A percentile compares a stretch with the other conserved stretches of the same genome.
phyloP scores from a whole-genome alignment of 2,888 invertebrate genomes.

The Hemithea aestivaria region DNA sequence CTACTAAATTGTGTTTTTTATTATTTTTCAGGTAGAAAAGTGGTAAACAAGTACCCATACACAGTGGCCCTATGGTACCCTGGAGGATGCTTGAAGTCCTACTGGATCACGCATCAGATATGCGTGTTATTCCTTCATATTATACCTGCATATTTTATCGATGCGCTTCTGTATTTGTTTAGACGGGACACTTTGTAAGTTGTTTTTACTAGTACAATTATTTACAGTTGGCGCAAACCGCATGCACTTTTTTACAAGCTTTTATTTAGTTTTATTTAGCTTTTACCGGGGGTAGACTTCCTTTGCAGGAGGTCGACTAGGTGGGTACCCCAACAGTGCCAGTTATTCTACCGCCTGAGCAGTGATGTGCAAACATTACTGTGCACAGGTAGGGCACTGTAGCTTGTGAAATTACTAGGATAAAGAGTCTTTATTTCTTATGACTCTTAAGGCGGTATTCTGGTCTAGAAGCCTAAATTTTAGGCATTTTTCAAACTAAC shows the following conservation, averaged over 20 bases:
- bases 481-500: no score
- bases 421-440: not conserved
- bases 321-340: no score
- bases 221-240: not conserved
- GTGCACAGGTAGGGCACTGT: no score
- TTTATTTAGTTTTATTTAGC: no score
- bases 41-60: slow-evolving; percentile 83
- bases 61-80: slow-evolving; percentile 88
- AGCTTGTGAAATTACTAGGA: no score
- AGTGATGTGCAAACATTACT: no score
- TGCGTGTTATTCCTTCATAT: slow-evolving; percentile 84
- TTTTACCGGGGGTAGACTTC: no score
- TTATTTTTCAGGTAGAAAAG: slow-evolving; percentile 77
- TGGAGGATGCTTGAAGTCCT: slow-evolving; percentile 85
- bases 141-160: slow-evolving; percentile 87
- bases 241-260: not conserved
- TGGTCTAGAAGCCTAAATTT: no score
- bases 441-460: no score
- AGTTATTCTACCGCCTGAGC: no score
- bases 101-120: slow-evolving; percentile 81
- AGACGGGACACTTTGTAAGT: slow-evolving; percentile 90
- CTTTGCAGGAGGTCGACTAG: no score
- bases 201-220: not conserved
- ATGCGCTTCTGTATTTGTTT: slow-evolving; percentile 81
- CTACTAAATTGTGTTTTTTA: no score